phyloP scores from a whole-genome alignment of 2,113 vertebrate species.

The Neomonachus schauinslandi region DNA sequence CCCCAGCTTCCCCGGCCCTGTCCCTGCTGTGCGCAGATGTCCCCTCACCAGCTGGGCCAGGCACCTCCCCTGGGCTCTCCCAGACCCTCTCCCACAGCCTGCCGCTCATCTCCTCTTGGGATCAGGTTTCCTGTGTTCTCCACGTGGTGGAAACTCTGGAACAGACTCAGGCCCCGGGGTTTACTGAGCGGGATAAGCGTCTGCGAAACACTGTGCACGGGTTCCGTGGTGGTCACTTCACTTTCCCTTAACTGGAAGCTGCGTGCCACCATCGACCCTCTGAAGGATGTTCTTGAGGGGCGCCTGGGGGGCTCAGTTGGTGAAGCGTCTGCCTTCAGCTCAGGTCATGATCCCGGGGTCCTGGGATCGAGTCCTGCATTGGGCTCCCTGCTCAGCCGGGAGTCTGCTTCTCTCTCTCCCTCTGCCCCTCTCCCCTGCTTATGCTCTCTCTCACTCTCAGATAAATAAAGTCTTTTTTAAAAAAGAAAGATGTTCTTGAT shows the following conservation, averaged over 20 bases:
- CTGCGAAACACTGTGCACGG: fast-evolving
- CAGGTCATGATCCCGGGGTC: background rate
- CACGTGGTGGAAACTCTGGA: background rate
- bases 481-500: background rate
- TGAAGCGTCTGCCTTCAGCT: background rate
- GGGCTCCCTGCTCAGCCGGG: no score
- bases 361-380: background rate
- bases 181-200: fast-evolving
- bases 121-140: background rate
- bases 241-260: fast-evolving
- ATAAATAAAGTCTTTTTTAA: background rate
- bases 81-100: background rate
- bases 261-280: fast-evolving
- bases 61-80: background rate
- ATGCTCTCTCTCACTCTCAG: background rate
- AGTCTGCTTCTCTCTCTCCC: background rate
- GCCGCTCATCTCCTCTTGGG: fast-evolving
- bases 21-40: no score
- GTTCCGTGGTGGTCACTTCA: fast-evolving
- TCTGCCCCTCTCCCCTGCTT: background rate
- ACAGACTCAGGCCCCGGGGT: fast-evolving
- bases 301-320: background rate
- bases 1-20: no score
- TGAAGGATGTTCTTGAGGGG: background rate
- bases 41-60: no score